Percentiles rank a stretch among this genome's conserved stretches.
phyloP scores from a whole-genome alignment of 1,140 invertebrate genomes.

The Spodoptera frugiperda region DNA sequence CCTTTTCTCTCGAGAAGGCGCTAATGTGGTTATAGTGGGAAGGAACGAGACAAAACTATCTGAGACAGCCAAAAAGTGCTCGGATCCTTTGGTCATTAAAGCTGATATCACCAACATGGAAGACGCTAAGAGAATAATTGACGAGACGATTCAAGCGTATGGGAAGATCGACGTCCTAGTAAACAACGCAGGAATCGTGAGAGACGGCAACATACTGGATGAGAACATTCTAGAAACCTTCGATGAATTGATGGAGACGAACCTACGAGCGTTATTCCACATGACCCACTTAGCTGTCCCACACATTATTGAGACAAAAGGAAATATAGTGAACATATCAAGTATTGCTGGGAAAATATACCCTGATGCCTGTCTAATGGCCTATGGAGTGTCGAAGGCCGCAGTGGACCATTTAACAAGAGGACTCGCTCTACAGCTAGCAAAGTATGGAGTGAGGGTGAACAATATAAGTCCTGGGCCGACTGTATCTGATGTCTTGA shows the following conservation, averaged over 20 bases:
- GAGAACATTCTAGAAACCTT: constrained; percentile 86
- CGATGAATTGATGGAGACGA: constrained; percentile 89
- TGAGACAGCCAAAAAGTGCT: constrained; percentile 86
- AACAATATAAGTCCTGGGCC: constrained; percentile 53
- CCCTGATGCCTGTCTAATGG: constrained; percentile 85
- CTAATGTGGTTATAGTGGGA: constrained; percentile 51
- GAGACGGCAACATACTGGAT: constrained; percentile 88
- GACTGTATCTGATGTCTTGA: constrained; percentile 48
- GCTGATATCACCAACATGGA: constrained; percentile 89
- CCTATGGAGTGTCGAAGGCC: constrained; percentile 89
- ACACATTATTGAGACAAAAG: constrained; percentile 89
- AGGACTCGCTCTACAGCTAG: constrained; percentile 45
- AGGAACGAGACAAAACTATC: constrained; percentile 50
- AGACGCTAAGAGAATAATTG: constrained; percentile 87
- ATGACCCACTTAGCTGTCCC: constrained; percentile 91
- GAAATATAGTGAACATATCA: constrained; percentile 70
- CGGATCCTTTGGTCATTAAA: constrained; percentile 80
- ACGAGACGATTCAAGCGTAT: constrained; percentile 86
- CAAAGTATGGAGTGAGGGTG: constrained; percentile 48
- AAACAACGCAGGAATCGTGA: constrained; percentile 92
- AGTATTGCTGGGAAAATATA: constrained; percentile 36
- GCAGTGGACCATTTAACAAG: constrained; percentile 88
- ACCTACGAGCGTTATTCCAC: constrained; percentile 90
- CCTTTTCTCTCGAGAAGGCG: constrained; percentile 52
- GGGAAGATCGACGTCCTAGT: constrained; percentile 89